Base-by-base conservation (phyloP, 2,888 invertebrate genomes). In the Scaptomyza cyrtandrae region DNA sequence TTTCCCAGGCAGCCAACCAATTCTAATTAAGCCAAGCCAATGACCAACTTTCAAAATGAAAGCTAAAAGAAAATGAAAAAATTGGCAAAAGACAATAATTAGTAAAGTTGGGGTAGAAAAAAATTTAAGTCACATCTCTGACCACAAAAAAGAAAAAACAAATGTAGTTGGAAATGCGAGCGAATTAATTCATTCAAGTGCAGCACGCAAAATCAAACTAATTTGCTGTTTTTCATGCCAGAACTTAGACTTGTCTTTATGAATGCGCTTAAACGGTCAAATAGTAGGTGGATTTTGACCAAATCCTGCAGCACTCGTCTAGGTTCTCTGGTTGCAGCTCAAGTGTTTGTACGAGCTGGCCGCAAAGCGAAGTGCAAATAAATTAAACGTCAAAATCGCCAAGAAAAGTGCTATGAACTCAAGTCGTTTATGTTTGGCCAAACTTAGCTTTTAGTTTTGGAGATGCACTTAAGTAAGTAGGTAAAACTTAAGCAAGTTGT, bases 11-110 rank as follows among this genome's bases (percentile, higher is more conserved):
- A 63, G 35, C 45, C 43, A 58, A 44, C 50, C 35, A 62, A 68
- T 78, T 78, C 77, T 85, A 85, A 85, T 85, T 86, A 86, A 84
- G 80, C 71, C 70, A 62, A 41, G 74, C 70, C 69, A 71, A 75
- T 68, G 85, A 60, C 31, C 68, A 83, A 78, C 58, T 72, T 80
- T 60, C 37, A 56, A 62, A 64, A 54, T 37, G 35, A 57, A 62
- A 65, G 31, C 48, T 35, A 59, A 52, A 52, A 48, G 31, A 33
- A 44, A 43, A 37, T 14, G 24, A 37, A 57, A 37, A 59, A 62
- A 59, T 41, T 55, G n/a, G 31, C 9, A 43, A 48, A 65, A 65
- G 13, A 46, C 10, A 13, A 49, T 27, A 69, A 70, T 52, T 60
- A 57, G 57, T 56, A 37, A 43, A 49, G 45, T 68, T 62, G 11